Evolutionary conservation across 2,797 vertebrate species (phyloP), one percentile per base, ranked within the genome.

Genomic region (Melanogrammus aeglefinus): DNA sequence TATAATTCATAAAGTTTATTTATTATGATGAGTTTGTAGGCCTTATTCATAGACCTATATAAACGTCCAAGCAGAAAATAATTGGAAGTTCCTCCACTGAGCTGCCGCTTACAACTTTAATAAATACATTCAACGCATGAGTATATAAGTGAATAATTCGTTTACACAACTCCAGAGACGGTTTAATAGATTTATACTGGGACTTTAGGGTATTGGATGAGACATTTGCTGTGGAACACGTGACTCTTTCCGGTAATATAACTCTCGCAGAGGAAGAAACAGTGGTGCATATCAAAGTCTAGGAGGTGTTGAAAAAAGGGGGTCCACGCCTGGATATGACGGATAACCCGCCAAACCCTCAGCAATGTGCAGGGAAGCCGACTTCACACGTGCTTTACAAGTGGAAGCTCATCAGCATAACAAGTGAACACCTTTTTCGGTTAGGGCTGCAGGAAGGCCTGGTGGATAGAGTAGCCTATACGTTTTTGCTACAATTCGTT

Each of bases 281-380:
- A 73, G n/a, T 75, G 88, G 78, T 95, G 96, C 95, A 97, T 96
- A 97, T 97, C 96, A 98, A 97, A 97, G 96, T 92, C 47, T 36
- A 92, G 13, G 85, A 94, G 94, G 95, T 96, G 95, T 94, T 95
- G 91, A 95, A 95, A 94, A 93, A 86, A 84, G 81, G 91, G 90
- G 90, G 93, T 93, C 94, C 88, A 92, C 91, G 92, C 92, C 91
- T 94, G 94, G 94, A 94, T 96, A 95, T 96, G 94, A 96, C 92
- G 95, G 94, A 95, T 94, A 93, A 92, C 93, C 90, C 92, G 92
- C 85, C 90, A 93, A 92, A 90, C 93, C 90, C 78, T 4, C 90
- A 93, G 95, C 94, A 94, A 93, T 89, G 91, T 92, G 90, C 91
- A 93, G 91, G 90, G 94, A 94, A 95, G 92, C 86, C 90, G 87